These are phyloP conservation scores for Mythimna albipuncta DNA, from an alignment of 2,888 invertebrate genomes.

Conservation along the genomic window DNA sequence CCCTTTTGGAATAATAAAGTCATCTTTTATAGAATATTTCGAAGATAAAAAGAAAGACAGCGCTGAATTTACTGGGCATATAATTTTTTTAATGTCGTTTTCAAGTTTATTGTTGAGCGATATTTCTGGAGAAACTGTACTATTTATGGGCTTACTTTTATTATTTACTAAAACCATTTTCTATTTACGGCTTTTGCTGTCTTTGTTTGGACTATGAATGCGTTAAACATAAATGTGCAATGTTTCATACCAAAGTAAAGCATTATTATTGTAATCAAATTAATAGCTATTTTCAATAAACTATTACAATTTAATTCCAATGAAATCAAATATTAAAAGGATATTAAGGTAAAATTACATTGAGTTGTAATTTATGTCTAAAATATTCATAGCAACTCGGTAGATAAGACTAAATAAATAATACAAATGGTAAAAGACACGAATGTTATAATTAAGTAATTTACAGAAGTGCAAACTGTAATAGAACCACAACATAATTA, in stretches of 20 bases:
- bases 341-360: constrained; percentile 11
- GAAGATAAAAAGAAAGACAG: constrained; percentile 42
- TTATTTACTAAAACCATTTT: constrained; percentile 6
- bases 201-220: not conserved
- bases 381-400: not conserved
- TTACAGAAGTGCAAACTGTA: constrained; percentile 28
- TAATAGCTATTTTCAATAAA: not conserved
- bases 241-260: too few relatives aligned
- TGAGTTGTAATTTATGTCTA: not conserved
- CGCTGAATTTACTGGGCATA: constrained; percentile 45
- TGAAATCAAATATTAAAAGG: not conserved
- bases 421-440: too few relatives aligned
- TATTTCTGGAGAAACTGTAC: constrained; percentile 23
- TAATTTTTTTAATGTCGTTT: constrained; percentile 42
- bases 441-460: not conserved
- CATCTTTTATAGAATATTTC: constrained; percentile 42
- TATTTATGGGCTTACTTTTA: not conserved
- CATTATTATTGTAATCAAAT: constrained; percentile 9
- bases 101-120: constrained; percentile 46
- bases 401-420: not conserved
- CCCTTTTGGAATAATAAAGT: constrained; percentile 44
- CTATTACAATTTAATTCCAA: not conserved
- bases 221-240: not conserved
- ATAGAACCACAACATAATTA: constrained; percentile 18
- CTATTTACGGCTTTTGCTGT: not conserved